Conservation (phyloP, 2,113 vertebrate species). For the Nerophis lumbriciformis region DNA sequence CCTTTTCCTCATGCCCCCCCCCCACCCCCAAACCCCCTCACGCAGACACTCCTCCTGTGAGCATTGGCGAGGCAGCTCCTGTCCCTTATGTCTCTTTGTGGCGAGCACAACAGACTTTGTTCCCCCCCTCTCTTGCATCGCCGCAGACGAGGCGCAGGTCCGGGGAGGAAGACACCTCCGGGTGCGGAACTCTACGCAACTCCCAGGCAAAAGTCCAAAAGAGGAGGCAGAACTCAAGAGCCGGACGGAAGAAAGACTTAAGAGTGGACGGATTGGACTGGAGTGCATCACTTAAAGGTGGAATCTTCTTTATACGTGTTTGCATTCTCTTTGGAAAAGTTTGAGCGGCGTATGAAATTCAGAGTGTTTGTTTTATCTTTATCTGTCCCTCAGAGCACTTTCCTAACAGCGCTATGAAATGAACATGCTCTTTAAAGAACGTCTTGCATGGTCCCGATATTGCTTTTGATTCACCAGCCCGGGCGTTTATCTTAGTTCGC, state of each 20-base stretch:
- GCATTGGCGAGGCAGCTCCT: constrained; percentile 70
- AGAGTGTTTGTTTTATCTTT: constrained; percentile 27
- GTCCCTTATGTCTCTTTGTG: constrained; percentile 73
- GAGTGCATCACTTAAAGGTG: constrained; percentile 41
- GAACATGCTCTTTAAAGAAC: constrained; percentile 55
- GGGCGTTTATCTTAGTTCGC: constrained; percentile 63
- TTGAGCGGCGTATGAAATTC: constrained; percentile 35
- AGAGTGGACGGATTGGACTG: constrained; percentile 40
- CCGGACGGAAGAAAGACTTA: constrained; percentile 42
- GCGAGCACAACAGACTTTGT: constrained; percentile 59
- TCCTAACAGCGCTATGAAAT: constrained; percentile 49
- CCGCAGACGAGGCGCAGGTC: constrained; percentile 54
- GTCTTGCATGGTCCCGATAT: constrained; percentile 46
- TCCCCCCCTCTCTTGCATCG: constrained; percentile 44
- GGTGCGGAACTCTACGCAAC: constrained; percentile 38
- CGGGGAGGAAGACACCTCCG: constrained; percentile 33
- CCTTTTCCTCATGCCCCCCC: constrained; percentile 68
- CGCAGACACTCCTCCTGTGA: constrained; percentile 71
- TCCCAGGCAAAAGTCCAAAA: constrained; percentile 37
- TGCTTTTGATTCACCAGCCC: constrained; percentile 52
- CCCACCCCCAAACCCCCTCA: constrained; percentile 63
- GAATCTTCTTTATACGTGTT: constrained; percentile 46
- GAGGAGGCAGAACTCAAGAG: constrained; percentile 37
- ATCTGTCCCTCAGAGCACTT: constrained; percentile 38
- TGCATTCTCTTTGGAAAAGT: constrained; percentile 56